Base-by-base conservation (phyloP, 2,113 vertebrate species). In the Erythrocercus mccallii region DNA sequence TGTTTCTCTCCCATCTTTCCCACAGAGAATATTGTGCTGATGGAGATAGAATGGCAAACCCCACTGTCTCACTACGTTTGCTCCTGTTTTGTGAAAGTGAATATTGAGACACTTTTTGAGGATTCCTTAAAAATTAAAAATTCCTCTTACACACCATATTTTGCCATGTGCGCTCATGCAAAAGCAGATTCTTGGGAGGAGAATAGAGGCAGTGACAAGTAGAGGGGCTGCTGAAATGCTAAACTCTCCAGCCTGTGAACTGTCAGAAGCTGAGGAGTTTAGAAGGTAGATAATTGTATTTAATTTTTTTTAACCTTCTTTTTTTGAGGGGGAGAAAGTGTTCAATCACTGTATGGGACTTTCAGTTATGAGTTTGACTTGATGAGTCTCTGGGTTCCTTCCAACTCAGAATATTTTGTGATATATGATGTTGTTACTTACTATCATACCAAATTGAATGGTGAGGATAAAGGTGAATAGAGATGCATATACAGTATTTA, bases 61-160 rank as follows among this genome's bases (percentile, higher is more conserved):
- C 45, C 24, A 21, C 24, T 24, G 15, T 57, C 35, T 50, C 62
- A 19, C 35, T 44, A 2, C 2, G 0, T 92, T 69, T 50, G 18
- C 22, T 35, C 6, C 28, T 69, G 15, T 72, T 91, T 57, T 54
- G 20, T 44, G 10, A 15, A 77, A 44, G 12, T 86, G 70, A 65
- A 5, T 89, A 45, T 5, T 79, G 40, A 61, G 22, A 71, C 1
- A 8, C 8, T 62, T 11, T 54, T 53, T 23, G 10, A 28, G 24
- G 19, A 70, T 68, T 61, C 40, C 33, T 58, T 76, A 57, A 90
- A 77, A 80, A 30, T 25, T 64, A 16, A n/a, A n/a, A n/a, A n/a
- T n/a, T n/a, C n/a, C n/a, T 7, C 28, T 76, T 79, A 42, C 5
- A 15, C 1, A 9, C 15, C 8, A 0, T 45, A 5, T 66, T 61